These are phyloP conservation scores for Anarhynchus alexandrinus DNA, from an alignment of 2,113 vertebrate species.

Conservation along the genomic window DNA sequence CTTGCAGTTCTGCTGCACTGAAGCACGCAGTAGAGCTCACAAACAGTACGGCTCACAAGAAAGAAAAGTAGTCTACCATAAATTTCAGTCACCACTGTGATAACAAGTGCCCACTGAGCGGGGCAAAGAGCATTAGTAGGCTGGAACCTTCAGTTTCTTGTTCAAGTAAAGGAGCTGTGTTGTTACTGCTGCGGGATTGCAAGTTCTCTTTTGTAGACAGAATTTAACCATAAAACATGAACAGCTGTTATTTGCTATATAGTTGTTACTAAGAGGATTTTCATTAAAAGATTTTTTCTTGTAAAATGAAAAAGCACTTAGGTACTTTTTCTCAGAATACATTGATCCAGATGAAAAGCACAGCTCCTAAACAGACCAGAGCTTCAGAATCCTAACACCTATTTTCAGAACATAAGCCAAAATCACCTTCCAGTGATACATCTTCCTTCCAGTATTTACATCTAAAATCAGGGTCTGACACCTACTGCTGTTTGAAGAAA, in stretches of 20 bases:
- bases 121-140: background rate
- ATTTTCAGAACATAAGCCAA: background rate
- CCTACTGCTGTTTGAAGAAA: background rate
- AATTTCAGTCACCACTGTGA: constrained; percentile 4
- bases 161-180: background rate
- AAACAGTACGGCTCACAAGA: background rate
- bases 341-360: background rate
- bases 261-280: background rate
- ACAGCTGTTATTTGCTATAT: background rate
- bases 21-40: background rate
- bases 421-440: background rate
- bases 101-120: background rate
- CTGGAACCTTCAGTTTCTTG: background rate
- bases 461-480: background rate
- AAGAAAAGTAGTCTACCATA: background rate
- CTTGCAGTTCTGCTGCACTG: background rate
- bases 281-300: background rate
- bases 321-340: background rate
- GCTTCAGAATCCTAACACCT: background rate
- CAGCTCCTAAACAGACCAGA: background rate
- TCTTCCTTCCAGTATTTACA: background rate
- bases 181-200: background rate
- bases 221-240: background rate
- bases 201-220: background rate
- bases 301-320: background rate